Evolutionary conservation across 2,113 vertebrate genomes (phyloP), one percentile per base, ranked within the genome.

Genomic region (Planiliza haematocheilus): DNA sequence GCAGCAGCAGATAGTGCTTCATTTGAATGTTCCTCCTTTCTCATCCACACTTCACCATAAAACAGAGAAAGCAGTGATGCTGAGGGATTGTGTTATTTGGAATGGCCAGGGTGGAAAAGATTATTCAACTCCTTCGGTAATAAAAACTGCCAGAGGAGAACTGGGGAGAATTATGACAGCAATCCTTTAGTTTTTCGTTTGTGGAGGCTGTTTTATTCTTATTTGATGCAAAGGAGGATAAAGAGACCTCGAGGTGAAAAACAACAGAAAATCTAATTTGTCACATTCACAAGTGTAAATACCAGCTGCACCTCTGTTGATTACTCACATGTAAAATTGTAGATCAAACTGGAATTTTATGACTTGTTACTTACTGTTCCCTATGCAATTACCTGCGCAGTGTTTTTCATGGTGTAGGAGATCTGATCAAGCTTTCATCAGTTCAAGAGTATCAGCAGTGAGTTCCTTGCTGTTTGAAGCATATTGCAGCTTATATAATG

Each of bases 121-220:
- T 87, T 88, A 90, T 87, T 92, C 87, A 87, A 80, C 45, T 77
- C 72, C 79, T 86, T 81, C 49, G 79, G 87, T 84, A 82, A 88
- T 89, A 89, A 87, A 89, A 92, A 90, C 87, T 82, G 84, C 88
- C 82, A 50, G 87, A 90, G 88, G 83, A 89, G 83, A 89, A 84
- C 88, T 74, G 79, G 42, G 16, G 59, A 89, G 87, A 91, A 83
- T 91, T 89, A 92, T 90, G 87, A 88, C 82, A 73, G 81, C 88
- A 92, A 89, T 91, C 81, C 86, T 88, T 85, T 70, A 61, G 80
- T 83, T 89, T 30, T 92, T 88, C 48, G 43, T 89, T 88, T 83
- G 80, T 70, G 67, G 68, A 84, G 82, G 75, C 72, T 39, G 73
- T 68, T 81, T 76, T 20, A 11, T 76, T 70, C 51, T 56, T 77